These are phyloP conservation scores for Drosophila niveifrons DNA, from an alignment of 2,888 invertebrate genomes.

Conservation along the genomic window DNA sequence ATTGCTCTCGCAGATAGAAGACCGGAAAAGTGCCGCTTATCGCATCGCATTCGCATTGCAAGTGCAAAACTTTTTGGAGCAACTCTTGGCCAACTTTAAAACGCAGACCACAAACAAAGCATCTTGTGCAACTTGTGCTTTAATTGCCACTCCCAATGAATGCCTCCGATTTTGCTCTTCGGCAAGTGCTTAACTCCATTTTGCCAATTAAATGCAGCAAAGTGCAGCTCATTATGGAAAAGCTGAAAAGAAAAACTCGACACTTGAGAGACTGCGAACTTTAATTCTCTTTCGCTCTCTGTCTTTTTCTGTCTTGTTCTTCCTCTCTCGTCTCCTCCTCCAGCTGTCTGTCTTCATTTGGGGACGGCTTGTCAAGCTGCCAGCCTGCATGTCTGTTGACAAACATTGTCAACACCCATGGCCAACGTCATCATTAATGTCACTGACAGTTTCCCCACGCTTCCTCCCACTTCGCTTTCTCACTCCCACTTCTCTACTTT, in stretches of 20 bases:
- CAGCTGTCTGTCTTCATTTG: slow-evolving; percentile 40
- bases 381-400: slow-evolving; percentile 57
- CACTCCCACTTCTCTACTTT: neutral
- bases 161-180: neutral
- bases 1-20: slow-evolving; percentile 66
- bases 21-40: slow-evolving; percentile 68
- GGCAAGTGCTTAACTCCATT: slow-evolving; percentile 15
- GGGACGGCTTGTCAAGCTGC: slow-evolving; percentile 24
- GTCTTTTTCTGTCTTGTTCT: neutral
- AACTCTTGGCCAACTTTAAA: slow-evolving; percentile 59
- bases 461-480: neutral
- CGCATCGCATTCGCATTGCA: slow-evolving; percentile 65
- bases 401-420: slow-evolving; percentile 76
- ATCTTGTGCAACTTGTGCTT: slow-evolving; percentile 23
- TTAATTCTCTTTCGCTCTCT: neutral
- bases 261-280: slow-evolving; percentile 34
- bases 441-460: slow-evolving; percentile 42
- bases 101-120: slow-evolving; percentile 47
- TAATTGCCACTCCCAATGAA: slow-evolving; percentile 17
- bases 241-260: slow-evolving; percentile 29
- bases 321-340: neutral
- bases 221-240: slow-evolving; percentile 60
- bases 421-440: slow-evolving; percentile 77
- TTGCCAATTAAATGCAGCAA: slow-evolving; percentile 58
- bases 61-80: slow-evolving; percentile 53